Evolutionary conservation across 2,797 vertebrate species (phyloP).

Genomic region (Pterois miles): DNA sequence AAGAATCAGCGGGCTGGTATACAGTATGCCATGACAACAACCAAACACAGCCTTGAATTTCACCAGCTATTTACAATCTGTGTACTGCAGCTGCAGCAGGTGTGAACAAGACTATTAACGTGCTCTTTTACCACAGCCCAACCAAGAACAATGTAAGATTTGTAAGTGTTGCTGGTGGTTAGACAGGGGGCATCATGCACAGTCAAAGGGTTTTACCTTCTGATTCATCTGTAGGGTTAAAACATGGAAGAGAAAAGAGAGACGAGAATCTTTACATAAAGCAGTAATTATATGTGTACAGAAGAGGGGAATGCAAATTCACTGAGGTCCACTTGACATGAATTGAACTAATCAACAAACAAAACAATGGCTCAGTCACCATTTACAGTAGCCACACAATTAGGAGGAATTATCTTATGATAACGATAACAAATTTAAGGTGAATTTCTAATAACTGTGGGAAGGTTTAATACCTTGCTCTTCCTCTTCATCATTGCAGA

Average conservation of each 20-base stretch:
- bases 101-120: background rate
- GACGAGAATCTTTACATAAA: conserved; percentile 69
- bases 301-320: conserved; percentile 39
- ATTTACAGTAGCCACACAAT: conserved; percentile 1
- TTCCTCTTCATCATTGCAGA: conserved; percentile 97
- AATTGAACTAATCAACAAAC: conserved; percentile 37
- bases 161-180: conserved; percentile 50
- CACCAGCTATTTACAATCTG: conserved; percentile 2
- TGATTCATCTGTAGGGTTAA: conserved; percentile 94
- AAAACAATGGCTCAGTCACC: conserved; percentile 3
- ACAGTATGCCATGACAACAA: conserved; percentile 32
- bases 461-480: conserved; percentile 87
- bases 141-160: conserved; percentile 17
- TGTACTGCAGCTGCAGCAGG: background rate
- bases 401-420: background rate
- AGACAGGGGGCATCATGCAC: conserved; percentile 71
- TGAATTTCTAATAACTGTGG: background rate
- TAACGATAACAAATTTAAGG: background rate
- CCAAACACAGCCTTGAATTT: conserved; percentile 12
- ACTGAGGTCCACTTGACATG: conserved; percentile 12
- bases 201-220: conserved; percentile 93
- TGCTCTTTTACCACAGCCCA: conserved; percentile 26
- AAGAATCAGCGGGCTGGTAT: conserved; percentile 30
- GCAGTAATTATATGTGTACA: conserved; percentile 48
- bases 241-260: conserved; percentile 90